Evolutionary conservation across 2,888 invertebrate genomes (phyloP), one percentile per base, ranked within the genome.

Genomic region (Apamea crenata): DNA sequence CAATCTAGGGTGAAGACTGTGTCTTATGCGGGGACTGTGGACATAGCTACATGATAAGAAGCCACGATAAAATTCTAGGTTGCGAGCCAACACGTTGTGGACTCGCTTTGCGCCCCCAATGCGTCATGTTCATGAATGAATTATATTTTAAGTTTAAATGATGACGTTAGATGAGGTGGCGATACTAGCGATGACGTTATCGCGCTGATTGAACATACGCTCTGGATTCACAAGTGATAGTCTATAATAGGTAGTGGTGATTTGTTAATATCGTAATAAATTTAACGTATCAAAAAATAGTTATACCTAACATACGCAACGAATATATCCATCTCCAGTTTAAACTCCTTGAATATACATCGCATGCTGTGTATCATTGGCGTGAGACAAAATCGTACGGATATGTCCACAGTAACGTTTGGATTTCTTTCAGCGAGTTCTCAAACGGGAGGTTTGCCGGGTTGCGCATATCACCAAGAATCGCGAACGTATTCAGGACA

Each of bases 401-500:
- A 77, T 84, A 83, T 81, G 78, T 82, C 81, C 85, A 77, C 77
- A 81, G 77, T 77, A 81, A 47, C 82, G 81, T 88, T 85, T 81
- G 84, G 80, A 86, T 89, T 89, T 88, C 84, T 89, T 89, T 90
- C 87, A 87, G 82, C 74, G 78, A 88, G 85, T 83, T 86, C 83
- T 85, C 84, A 82, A 86, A 86, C 87, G 83, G 80, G 53, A 82
- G 79, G 78, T 87, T 83, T 82, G 84, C 59, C 88, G 82, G 75
- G 88, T 88, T 84, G 88, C 91, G 85, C 89, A 90, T 91, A 91
- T 92, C 92, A 89, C 86, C 84, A 87, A 90, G 88, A 87, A 89
- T 84, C 87, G 86, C 80, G 80, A 90, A 59, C 86, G 92, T 94
- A 96, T 95, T 96, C 96, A 82, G 86, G 91, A 93, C 96, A 96